Evolutionary conservation across 2,113 vertebrate species (phyloP).

Genomic region (Halcyon senegalensis): DNA sequence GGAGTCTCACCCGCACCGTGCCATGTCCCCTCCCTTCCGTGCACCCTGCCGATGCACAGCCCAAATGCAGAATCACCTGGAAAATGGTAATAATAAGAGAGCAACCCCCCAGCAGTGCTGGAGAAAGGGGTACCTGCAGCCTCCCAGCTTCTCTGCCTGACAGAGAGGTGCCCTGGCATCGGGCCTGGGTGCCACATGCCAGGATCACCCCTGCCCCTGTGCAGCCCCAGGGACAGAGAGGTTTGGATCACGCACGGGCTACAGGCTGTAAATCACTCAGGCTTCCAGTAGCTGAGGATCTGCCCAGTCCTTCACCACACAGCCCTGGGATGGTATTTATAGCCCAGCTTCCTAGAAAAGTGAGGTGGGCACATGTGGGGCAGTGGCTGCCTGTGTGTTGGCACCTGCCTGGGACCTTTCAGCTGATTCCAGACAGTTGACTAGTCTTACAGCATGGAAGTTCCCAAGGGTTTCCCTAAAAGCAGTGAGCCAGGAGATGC

Average conservation of each 20-base stretch:
- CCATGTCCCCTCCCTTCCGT: background rate
- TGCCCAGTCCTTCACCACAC: background rate
- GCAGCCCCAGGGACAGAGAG: background rate
- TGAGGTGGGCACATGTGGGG: background rate
- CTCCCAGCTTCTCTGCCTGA: background rate
- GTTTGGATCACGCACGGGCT: rapidly evolving
- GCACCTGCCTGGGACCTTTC: background rate
- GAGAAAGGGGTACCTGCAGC: background rate
- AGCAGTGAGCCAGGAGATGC: background rate
- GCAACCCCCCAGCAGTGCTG: rapidly evolving
- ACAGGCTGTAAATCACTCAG: background rate
- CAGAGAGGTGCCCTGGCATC: background rate
- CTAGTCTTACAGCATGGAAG: background rate
- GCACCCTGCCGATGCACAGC: rapidly evolving
- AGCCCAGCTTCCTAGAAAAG: background rate
- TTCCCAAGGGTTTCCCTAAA: background rate
- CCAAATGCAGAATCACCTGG: background rate
- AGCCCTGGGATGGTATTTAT: background rate
- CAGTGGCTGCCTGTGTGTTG: rapidly evolving
- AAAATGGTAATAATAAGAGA: background rate
- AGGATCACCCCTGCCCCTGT: background rate
- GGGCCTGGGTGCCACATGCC: rapidly evolving
- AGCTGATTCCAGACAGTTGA: background rate
- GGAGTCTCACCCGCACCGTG: rapidly evolving
- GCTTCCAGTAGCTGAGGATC: background rate